Evolutionary conservation across 2,797 vertebrate genomes (phyloP).

Genomic region (Manis crassicaudata): DNA sequence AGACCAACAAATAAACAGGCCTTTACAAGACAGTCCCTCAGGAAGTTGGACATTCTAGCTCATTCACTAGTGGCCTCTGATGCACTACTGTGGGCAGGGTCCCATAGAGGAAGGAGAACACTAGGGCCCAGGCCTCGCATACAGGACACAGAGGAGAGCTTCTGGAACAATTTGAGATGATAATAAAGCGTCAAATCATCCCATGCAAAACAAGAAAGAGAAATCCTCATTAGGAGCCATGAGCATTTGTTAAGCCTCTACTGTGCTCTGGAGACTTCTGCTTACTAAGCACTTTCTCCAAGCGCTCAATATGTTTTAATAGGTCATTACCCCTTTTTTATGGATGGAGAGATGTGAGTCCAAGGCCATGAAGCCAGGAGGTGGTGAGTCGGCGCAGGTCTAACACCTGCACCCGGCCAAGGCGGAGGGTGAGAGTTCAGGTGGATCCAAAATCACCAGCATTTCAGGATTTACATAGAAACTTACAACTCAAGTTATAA

Average conservation of each 20-base stretch:
- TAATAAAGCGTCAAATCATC: background rate
- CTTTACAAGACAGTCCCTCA: background rate
- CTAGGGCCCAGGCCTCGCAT: background rate
- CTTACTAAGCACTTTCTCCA: background rate
- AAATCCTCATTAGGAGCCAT: background rate
- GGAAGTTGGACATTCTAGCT: background rate
- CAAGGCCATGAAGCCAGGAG: background rate
- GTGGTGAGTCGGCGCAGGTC: background rate
- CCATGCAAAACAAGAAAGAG: background rate
- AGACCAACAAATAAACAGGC: background rate
- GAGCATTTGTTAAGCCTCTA: background rate
- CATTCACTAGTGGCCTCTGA: background rate
- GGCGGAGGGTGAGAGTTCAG: background rate
- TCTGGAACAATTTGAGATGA: background rate
- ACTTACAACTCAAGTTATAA: background rate
- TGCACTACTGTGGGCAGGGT: background rate
- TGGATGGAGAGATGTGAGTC: background rate
- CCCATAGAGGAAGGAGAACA: background rate
- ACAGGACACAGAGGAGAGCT: background rate
- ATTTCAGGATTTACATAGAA: background rate
- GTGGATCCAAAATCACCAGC: background rate
- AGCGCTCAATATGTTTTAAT: background rate
- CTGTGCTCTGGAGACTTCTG: slow-evolving; percentile 14
- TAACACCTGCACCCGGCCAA: background rate
- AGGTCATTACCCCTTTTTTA: background rate